A percentile compares a stretch with the other conserved stretches of the same genome.
These are phyloP conservation scores for Diplodus puntazzo DNA, from an alignment of 2,797 vertebrate genomes.

Conservation along the genomic window DNA sequence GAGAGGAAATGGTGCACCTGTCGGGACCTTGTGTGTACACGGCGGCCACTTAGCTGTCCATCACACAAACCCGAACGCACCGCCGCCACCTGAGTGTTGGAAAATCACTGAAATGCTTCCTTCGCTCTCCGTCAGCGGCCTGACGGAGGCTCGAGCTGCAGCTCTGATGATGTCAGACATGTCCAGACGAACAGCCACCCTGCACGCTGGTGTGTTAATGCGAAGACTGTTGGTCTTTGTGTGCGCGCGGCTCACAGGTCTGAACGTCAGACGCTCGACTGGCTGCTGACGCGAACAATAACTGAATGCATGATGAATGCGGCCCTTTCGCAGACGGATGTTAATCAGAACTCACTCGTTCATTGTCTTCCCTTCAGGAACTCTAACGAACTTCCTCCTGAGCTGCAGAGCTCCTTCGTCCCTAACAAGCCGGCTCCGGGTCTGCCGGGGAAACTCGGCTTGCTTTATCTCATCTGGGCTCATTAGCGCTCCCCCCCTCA, in stretches of 20 bases:
- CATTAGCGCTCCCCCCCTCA: slow-evolving; percentile 61
- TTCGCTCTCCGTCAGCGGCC: background rate
- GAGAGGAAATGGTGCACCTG: background rate
- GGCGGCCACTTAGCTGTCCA: background rate
- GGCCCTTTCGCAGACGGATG: slow-evolving; percentile 23
- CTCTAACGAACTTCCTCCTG: slow-evolving; percentile 34
- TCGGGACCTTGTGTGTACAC: background rate
- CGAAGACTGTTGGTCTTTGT: slow-evolving; percentile 15
- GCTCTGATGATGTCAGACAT: slow-evolving; percentile 39
- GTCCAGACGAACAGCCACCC: slow-evolving; percentile 8
- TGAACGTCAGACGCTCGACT: background rate
- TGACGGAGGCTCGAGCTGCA: background rate
- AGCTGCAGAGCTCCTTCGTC: slow-evolving; percentile 30
- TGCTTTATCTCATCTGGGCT: slow-evolving; percentile 51
- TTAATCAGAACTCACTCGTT: slow-evolving; percentile 39
- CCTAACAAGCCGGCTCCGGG: slow-evolving; percentile 28
- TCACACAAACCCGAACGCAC: background rate
- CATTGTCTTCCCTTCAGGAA: slow-evolving; percentile 40
- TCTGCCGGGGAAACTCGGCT: slow-evolving; percentile 16
- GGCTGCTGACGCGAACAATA: slow-evolving; percentile 25
- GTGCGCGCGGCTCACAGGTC: background rate
- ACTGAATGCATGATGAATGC: slow-evolving; percentile 62
- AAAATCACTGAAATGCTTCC: background rate
- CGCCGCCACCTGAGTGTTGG: background rate
- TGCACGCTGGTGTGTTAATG: background rate